Conservation (phyloP, 1,140 invertebrate genomes). For the Saccostrea echinata region DNA sequence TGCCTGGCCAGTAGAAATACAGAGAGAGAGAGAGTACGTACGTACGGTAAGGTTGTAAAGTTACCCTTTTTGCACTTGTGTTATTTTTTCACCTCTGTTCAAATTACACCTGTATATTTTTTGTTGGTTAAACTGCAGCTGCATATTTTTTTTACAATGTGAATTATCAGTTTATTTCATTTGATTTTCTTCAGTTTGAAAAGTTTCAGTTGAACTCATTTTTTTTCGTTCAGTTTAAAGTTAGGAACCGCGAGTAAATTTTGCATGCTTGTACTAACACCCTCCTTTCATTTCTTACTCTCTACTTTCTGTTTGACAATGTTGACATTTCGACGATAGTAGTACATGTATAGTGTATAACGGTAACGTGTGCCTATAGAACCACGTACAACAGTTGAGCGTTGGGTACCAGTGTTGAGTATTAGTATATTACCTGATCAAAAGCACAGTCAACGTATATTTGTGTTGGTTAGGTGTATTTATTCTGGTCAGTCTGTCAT, state of each 20-base stretch:
- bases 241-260: neutral
- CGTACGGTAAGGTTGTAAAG: neutral
- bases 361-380: too few relatives aligned
- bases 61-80: neutral
- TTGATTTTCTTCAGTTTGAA: neutral
- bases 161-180: neutral
- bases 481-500: neutral
- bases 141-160: neutral
- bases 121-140: neutral
- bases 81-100: neutral
- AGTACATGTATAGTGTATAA: neutral
- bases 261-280: neutral
- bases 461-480: neutral
- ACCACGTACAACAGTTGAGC: neutral
- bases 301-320: neutral
- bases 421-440: neutral
- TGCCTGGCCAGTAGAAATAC: neutral
- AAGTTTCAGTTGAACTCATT: neutral
- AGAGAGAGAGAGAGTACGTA: neutral
- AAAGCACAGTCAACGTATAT: neutral
- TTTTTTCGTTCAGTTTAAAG: neutral
- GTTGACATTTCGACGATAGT: neutral
- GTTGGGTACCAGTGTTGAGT: neutral
- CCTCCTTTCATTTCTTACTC: neutral
- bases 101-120: neutral